These are phyloP conservation scores for Eupristina koningsbergeri DNA, from an alignment of 1,140 invertebrate species.

Conservation along the genomic window DNA sequence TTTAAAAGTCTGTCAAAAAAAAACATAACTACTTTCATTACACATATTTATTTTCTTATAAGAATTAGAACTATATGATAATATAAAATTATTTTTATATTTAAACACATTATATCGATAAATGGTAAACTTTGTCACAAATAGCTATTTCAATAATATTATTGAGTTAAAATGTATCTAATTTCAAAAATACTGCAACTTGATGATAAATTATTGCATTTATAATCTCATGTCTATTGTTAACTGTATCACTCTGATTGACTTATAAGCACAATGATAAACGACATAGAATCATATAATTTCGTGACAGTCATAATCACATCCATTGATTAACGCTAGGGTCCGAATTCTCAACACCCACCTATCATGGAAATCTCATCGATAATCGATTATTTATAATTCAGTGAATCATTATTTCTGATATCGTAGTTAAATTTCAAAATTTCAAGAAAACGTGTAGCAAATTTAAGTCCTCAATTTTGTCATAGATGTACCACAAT, in stretches of 20 bases:
- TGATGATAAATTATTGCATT: slow-evolving; percentile 13
- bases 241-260: slow-evolving; percentile 38
- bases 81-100: not conserved
- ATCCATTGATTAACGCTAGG: slow-evolving; percentile 57
- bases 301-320: slow-evolving; percentile 45
- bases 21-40: too few relatives aligned
- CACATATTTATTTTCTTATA: too few relatives aligned
- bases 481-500: too few relatives aligned
- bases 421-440: too few relatives aligned
- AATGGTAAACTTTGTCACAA: not conserved
- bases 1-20: too few relatives aligned
- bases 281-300: slow-evolving; percentile 52
- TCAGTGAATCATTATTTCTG: too few relatives aligned
- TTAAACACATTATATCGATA: not conserved
- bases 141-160: not conserved
- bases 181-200: not conserved
- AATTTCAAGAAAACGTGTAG: too few relatives aligned
- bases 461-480: too few relatives aligned
- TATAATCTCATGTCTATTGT: slow-evolving; percentile 15
- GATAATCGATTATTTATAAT: too few relatives aligned
- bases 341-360: slow-evolving; percentile 56
- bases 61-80: not conserved
- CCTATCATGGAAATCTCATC: slow-evolving; percentile 47
- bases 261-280: not conserved
- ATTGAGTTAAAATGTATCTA: not conserved